Conservation (phyloP, 2,888 invertebrate genomes). For the Eilema griseolum region DNA sequence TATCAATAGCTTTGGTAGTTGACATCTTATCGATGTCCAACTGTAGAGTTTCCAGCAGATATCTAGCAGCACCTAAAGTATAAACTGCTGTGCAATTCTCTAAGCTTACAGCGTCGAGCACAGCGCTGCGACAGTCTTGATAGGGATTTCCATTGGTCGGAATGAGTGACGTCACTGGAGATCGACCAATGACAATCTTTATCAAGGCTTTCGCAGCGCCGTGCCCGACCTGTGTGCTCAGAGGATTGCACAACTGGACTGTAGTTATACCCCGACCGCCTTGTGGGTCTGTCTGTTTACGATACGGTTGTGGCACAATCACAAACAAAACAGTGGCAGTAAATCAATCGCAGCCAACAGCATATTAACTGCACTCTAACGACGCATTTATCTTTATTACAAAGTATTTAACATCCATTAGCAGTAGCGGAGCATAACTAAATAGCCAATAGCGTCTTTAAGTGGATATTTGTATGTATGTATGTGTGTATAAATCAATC, state of each 20-base stretch:
- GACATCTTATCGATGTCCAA: not conserved
- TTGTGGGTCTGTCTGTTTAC: not conserved
- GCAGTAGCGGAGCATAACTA: constrained; percentile 3
- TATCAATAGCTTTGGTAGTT: not conserved
- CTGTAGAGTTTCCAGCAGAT: not conserved
- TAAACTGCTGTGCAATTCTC: no score
- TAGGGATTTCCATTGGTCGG: no score
- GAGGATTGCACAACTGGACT: no score
- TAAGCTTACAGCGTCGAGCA: no score
- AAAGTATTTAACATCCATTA: constrained; percentile 11
- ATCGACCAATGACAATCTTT: no score
- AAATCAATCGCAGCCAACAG: constrained; percentile 11
- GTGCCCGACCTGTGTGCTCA: no score
- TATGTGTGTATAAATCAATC: constrained; percentile 24
- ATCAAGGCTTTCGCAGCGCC: no score
- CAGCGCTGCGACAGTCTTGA: no score
- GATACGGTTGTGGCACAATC: not conserved
- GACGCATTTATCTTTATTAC: constrained; percentile 21
- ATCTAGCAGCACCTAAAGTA: not conserved
- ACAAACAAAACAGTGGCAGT: constrained; percentile 1
- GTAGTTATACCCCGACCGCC: not conserved
- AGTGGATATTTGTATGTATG: constrained; percentile 8
- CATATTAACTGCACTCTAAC: constrained; percentile 7
- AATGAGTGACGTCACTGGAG: no score
- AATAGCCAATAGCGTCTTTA: constrained; percentile 7